phyloP scores from a whole-genome alignment of 2,797 vertebrate species.

The Mormyrus proboscirostris region DNA sequence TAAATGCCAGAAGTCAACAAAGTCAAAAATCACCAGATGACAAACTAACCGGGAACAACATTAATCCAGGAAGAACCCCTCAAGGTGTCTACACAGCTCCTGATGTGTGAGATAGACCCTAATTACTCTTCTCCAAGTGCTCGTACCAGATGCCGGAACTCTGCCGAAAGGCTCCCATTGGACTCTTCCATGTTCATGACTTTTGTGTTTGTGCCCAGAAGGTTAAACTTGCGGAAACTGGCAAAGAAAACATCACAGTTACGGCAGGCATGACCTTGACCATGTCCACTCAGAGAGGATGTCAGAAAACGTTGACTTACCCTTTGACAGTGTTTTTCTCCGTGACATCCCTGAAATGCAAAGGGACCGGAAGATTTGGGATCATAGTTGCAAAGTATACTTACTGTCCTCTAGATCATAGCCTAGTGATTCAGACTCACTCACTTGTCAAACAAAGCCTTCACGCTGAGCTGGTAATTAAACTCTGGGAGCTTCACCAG shows the following conservation, averaged over 20 bases:
- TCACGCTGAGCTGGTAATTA: constrained; percentile 93
- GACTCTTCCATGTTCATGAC: constrained; percentile 99
- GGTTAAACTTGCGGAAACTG: constrained; percentile 88
- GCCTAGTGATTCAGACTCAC: constrained; percentile 34
- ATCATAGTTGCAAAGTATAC: not conserved
- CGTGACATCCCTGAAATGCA: constrained; percentile 68
- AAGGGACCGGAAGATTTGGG: not conserved
- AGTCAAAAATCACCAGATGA: not conserved
- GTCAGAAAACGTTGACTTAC: constrained; percentile 51
- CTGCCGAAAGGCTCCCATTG: constrained; percentile 87
- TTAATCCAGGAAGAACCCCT: not conserved
- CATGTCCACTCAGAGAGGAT: not conserved
- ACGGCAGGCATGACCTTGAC: not conserved
- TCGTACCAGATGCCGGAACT: constrained; percentile 56
- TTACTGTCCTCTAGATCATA: not conserved
- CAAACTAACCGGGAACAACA: not conserved
- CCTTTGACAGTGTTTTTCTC: constrained; percentile 80
- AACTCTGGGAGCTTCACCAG: constrained; percentile 89
- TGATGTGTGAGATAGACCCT: not conserved
- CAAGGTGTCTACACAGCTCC: not conserved
- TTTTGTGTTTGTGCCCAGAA: constrained; percentile 85
- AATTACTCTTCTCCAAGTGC: not conserved
- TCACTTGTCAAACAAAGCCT: constrained; percentile 89
- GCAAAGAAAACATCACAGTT: not conserved
- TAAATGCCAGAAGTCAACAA: not conserved